Conservation (phyloP, 53 echinoderm and acorn worm genomes). For the Pentamera pediparva region DNA sequence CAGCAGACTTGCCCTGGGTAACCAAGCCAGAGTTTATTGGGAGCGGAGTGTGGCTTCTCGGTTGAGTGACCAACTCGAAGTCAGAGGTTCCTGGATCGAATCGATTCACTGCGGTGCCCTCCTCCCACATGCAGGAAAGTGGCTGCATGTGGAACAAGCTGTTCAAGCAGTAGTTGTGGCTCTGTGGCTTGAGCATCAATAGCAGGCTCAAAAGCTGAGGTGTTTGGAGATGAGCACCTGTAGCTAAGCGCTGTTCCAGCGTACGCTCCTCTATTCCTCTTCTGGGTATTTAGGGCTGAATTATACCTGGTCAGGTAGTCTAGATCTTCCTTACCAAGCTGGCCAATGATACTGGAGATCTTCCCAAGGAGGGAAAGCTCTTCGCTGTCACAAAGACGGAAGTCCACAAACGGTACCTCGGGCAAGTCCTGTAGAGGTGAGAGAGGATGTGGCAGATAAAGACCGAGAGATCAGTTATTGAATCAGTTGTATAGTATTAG, state of each 20-base stretch:
- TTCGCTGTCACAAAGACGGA: constrained; percentile 39
- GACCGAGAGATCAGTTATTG: neutral
- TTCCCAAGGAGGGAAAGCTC: constrained; percentile 50
- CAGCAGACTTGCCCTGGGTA: no score
- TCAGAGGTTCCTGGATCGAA: no score
- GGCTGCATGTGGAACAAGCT: no score
- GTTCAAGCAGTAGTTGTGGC: no score
- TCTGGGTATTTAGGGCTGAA: neutral
- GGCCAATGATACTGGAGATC: constrained; percentile 85
- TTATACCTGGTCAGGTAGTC: neutral
- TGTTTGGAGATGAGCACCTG: neutral
- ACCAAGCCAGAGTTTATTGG: no score
- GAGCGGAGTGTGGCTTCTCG: no score
- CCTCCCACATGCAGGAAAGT: no score
- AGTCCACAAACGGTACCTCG: constrained; percentile 47
- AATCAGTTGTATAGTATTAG: no score
- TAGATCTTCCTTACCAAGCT: constrained; percentile 59
- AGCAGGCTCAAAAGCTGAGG: neutral
- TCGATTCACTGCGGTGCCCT: no score
- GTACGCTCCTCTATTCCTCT: neutral
- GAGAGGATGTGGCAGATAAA: neutral
- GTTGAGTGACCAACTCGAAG: no score
- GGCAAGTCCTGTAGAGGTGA: constrained; percentile 55
- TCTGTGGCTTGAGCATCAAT: no score
- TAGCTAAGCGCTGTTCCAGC: neutral